Evolutionary conservation across 2,888 invertebrate species (phyloP).

Genomic region (Charanyca ferruginea): DNA sequence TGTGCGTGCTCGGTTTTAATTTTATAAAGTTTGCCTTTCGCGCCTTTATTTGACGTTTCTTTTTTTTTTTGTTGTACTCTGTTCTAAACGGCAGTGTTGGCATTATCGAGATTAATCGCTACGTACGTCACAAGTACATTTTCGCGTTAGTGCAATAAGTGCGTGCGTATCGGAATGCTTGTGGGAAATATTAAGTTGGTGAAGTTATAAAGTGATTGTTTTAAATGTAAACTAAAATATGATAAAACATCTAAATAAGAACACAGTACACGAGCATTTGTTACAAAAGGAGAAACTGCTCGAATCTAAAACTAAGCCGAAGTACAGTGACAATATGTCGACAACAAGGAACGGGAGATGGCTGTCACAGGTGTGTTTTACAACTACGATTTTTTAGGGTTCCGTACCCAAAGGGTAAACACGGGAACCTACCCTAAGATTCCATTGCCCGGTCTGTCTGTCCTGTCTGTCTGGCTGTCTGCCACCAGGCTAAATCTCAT

Average conservation of each 20-base stretch:
- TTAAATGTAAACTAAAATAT: constrained; percentile 56
- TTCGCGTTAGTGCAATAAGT: constrained; percentile 34
- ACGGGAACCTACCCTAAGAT: too few relatives aligned
- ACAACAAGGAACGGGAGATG: constrained; percentile 80
- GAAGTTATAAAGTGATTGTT: constrained; percentile 41
- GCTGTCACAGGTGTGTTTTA: constrained; percentile 78
- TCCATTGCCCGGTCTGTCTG: too few relatives aligned
- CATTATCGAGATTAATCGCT: constrained; percentile 35
- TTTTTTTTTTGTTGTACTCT: constrained; percentile 39
- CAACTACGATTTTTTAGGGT: constrained; percentile 41
- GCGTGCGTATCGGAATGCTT: constrained; percentile 53
- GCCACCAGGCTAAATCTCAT: too few relatives aligned
- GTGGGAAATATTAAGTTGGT: constrained; percentile 41
- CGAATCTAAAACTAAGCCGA: constrained; percentile 75
- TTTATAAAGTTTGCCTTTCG: constrained; percentile 53
- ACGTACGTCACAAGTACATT: constrained; percentile 30
- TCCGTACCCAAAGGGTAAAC: too few relatives aligned
- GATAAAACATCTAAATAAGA: constrained; percentile 84
- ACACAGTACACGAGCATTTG: constrained; percentile 82
- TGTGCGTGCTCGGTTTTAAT: constrained; percentile 62
- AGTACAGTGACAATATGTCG: constrained; percentile 75
- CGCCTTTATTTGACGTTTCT: constrained; percentile 60
- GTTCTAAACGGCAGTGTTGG: constrained; percentile 39
- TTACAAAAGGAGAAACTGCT: constrained; percentile 77
- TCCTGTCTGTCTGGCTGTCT: too few relatives aligned